phyloP scores from a whole-genome alignment of 2,797 vertebrate species.

The Zonotrichia albicollis region DNA sequence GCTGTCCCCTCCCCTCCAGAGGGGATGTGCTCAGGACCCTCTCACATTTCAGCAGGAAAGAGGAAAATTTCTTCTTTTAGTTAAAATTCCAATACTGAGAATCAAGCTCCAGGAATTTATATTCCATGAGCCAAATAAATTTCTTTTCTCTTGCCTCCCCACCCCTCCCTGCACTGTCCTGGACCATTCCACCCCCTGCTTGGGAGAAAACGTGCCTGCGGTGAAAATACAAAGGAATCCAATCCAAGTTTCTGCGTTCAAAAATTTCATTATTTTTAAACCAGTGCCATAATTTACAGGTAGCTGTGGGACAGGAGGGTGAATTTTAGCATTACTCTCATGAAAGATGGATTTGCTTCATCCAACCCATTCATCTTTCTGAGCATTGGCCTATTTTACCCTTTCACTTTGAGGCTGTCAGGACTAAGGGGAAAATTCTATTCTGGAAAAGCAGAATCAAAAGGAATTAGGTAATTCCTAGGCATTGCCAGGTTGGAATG shows the following conservation, averaged over 20 bases:
- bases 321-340: not conserved
- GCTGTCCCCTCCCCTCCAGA: not conserved
- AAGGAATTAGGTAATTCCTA: slow-evolving; percentile 1
- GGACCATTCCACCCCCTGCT: accelerated
- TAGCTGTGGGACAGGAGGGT: not conserved
- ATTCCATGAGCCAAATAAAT: not conserved
- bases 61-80: not conserved
- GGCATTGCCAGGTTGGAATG: slow-evolving; percentile 4
- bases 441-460: not conserved
- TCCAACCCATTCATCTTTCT: not conserved
- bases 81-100: not conserved
- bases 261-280: not conserved
- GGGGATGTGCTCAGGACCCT: accelerated
- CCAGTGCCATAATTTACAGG: not conserved
- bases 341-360: not conserved
- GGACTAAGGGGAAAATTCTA: not conserved
- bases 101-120: not conserved
- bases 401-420: not conserved
- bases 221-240: not conserved
- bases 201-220: not conserved
- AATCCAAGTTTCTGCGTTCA: not conserved
- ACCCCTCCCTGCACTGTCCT: accelerated
- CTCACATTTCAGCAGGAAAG: not conserved
- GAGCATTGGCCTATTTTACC: not conserved
- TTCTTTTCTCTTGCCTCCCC: not conserved